Percentiles rank a stretch among this genome's conserved stretches.
Conservation (phyloP, 1,140 invertebrate species). For the Heliconius congener region DNA sequence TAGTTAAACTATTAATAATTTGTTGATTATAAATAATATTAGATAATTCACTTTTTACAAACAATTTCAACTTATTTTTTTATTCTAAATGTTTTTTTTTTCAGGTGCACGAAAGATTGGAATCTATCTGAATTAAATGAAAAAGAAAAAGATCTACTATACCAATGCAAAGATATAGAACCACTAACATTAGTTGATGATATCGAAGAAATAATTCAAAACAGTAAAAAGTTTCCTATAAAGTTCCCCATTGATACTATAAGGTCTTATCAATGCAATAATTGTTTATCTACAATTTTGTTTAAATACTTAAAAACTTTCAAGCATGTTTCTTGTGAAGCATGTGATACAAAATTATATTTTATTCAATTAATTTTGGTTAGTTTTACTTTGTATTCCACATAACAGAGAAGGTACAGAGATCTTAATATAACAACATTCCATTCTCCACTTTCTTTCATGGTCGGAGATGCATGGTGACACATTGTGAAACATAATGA, state of each 20-base stretch:
- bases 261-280: constrained; percentile 38
- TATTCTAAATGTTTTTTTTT: constrained; percentile 18
- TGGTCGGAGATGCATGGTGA: too few species aligned
- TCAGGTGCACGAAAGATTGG: constrained; percentile 72
- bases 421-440: too few species aligned
- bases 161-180: constrained; percentile 56
- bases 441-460: too few species aligned
- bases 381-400: not conserved
- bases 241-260: constrained; percentile 63
- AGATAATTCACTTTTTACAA: too few species aligned
- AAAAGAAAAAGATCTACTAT: constrained; percentile 63
- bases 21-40: too few species aligned
- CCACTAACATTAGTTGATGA: constrained; percentile 44
- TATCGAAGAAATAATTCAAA: constrained; percentile 64
- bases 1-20: too few species aligned
- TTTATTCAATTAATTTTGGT: not conserved
- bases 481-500: too few species aligned
- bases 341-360: too few species aligned
- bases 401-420: not conserved
- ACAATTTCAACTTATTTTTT: too few species aligned
- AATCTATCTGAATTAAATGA: constrained; percentile 64
- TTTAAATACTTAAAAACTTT: not conserved
- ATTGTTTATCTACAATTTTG: not conserved
- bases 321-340: not conserved
- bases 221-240: constrained; percentile 66